Conservation (phyloP, 2,113 vertebrate genomes). For the Orientallactaga bullata region DNA sequence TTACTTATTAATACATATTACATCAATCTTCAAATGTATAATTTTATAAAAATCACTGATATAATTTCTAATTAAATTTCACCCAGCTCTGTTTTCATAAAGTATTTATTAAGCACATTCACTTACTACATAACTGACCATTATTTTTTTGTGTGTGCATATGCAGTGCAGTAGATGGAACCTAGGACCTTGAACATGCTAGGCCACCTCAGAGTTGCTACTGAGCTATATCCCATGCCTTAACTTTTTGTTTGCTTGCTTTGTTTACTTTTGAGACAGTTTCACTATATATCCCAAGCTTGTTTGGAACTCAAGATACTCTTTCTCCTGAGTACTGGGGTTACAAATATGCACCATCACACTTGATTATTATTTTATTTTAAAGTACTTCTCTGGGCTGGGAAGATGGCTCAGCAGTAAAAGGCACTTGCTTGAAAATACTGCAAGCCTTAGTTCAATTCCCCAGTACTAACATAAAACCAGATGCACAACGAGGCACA, state of each 20-base stretch:
- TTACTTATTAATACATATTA: no score
- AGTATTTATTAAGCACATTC: slow-evolving; percentile 35
- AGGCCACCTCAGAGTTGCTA: neutral
- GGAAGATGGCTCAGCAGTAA: no score
- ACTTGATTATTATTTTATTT: no score
- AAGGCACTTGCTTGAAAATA: no score
- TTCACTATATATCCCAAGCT: neutral
- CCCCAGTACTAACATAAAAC: no score
- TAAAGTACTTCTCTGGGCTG: no score
- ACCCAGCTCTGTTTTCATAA: slow-evolving; percentile 14
- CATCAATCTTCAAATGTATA: neutral
- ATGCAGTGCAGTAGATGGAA: neutral
- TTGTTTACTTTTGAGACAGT: neutral
- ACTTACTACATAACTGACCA: neutral
- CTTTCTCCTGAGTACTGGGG: no score
- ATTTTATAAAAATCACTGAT: neutral
- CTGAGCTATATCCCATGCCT: neutral
- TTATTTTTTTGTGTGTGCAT: neutral
- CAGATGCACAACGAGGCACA: no score
- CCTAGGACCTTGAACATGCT: neutral
- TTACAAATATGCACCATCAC: no score
- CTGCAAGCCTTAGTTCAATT: no score
- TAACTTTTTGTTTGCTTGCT: neutral
- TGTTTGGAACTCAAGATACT: neutral
- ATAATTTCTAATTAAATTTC: slow-evolving; percentile 20